Conservation (phyloP, 2,113 vertebrate genomes). For the Dipodomys stephensi region DNA sequence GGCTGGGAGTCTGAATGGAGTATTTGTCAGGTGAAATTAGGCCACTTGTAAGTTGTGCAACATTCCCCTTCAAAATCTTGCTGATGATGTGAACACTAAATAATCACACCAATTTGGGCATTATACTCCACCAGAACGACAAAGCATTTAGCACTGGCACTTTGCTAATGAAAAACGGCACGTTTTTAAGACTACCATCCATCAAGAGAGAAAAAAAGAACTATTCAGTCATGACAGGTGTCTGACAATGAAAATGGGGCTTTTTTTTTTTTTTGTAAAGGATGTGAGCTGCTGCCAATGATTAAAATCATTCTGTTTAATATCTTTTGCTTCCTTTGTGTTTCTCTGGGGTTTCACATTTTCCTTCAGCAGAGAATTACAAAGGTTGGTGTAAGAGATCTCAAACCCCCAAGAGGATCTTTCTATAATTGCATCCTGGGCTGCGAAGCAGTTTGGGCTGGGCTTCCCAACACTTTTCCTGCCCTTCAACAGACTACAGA, state of each 20-base stretch:
- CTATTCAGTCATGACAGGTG: slow-evolving; percentile 63
- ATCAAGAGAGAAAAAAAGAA: slow-evolving; percentile 63
- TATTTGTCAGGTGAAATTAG: slow-evolving; percentile 78
- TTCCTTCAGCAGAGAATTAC: slow-evolving; percentile 60
- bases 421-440: neutral
- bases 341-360: slow-evolving; percentile 60
- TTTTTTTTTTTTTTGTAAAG: neutral
- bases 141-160: slow-evolving; percentile 52
- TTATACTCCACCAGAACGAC: slow-evolving; percentile 77
- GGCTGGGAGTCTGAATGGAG: slow-evolving; percentile 50
- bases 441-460: neutral
- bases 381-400: slow-evolving; percentile 15
- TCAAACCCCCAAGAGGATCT: slow-evolving; percentile 34
- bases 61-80: slow-evolving; percentile 72
- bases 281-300: neutral
- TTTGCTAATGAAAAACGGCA: slow-evolving; percentile 63
- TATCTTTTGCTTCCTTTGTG: slow-evolving; percentile 48
- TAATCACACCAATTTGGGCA: slow-evolving; percentile 76
- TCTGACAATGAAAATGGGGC: neutral
- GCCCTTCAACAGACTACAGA: neutral
- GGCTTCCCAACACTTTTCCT: neutral
- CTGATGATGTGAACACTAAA: slow-evolving; percentile 76
- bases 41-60: slow-evolving; percentile 71
- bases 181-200: slow-evolving; percentile 76
- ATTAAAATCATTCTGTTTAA: slow-evolving; percentile 67